Percentiles rank a stretch among this genome's conserved stretches.
Evolutionary conservation across 1,140 invertebrate genomes (phyloP).

Genomic region (Macrocentrus cingulum): DNA sequence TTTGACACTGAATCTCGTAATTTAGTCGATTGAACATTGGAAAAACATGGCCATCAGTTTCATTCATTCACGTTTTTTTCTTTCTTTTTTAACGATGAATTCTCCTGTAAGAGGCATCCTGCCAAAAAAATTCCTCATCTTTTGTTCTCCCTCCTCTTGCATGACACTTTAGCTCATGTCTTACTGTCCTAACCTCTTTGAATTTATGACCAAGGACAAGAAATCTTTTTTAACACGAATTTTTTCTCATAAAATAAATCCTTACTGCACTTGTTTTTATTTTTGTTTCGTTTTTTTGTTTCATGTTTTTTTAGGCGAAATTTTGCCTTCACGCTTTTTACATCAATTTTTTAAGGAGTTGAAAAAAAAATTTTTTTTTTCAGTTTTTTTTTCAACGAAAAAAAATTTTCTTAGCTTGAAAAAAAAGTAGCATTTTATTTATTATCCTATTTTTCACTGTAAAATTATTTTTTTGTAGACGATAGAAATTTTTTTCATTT

Average conservation of each 20-base stretch:
- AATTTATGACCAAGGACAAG: background rate
- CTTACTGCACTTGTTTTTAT: background rate
- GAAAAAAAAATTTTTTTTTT: too few species aligned
- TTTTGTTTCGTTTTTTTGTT: background rate
- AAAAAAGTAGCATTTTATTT: too few species aligned
- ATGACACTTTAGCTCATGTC: background rate
- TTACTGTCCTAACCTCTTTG: background rate
- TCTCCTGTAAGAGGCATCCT: background rate
- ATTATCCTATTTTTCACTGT: too few species aligned
- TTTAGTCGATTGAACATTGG: slow-evolving; percentile 32
- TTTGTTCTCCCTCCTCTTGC: background rate
- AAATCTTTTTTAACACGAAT: background rate
- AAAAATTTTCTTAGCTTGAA: too few species aligned
- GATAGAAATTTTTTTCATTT: too few species aligned
- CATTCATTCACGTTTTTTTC: background rate
- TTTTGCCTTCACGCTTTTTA: too few species aligned
- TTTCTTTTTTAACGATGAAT: background rate
- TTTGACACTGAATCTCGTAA: slow-evolving; percentile 31
- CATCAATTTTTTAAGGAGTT: too few species aligned
- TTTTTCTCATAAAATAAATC: background rate
- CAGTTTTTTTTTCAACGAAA: too few species aligned
- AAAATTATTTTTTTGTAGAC: too few species aligned
- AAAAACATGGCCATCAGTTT: slow-evolving; percentile 7
- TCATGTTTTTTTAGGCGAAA: too few species aligned
- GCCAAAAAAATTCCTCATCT: slow-evolving; percentile 5